These are phyloP conservation scores for Tetropium fuscum DNA, from an alignment of 2,888 invertebrate species.

Conservation along the genomic window DNA sequence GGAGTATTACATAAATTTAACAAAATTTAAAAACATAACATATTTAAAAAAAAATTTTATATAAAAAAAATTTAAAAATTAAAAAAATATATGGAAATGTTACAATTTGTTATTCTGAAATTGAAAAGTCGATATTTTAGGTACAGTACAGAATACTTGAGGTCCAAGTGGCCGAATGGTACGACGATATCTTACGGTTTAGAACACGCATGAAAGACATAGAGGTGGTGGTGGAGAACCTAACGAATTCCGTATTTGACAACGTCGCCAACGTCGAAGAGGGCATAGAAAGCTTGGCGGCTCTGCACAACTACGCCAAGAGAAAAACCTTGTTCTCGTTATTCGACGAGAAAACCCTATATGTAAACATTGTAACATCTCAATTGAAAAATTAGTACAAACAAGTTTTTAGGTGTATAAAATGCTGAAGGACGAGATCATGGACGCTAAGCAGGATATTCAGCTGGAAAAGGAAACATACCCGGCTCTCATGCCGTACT, in stretches of 20 bases:
- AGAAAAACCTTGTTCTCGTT: conserved; percentile 78
- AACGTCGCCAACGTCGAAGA: conserved; percentile 85
- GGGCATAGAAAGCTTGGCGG: conserved; percentile 81
- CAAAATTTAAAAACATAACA: too few relatives aligned
- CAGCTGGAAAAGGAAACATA: conserved; percentile 72
- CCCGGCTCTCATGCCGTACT: conserved; percentile 77
- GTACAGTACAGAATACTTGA: conserved; percentile 78
- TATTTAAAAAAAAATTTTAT: too few relatives aligned
- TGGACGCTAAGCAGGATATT: conserved; percentile 78
- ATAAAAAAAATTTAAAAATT: too few relatives aligned
- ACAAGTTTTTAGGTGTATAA: conserved; percentile 72
- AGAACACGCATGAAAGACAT: conserved; percentile 73
- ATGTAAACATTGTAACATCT: too few relatives aligned
- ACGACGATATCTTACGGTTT: conserved; percentile 77
- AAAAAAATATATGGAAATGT: too few relatives aligned
- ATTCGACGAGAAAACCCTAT: conserved; percentile 76
- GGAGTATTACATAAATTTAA: too few relatives aligned
- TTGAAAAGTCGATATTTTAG: conserved; percentile 39
- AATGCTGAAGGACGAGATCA: conserved; percentile 81
- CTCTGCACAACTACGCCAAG: conserved; percentile 82
- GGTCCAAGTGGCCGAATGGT: conserved; percentile 87
- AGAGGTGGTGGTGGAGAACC: conserved; percentile 84
- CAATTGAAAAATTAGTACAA: not conserved
- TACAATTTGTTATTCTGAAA: not conserved
- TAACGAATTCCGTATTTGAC: conserved; percentile 83